phyloP scores from a whole-genome alignment of 2,113 vertebrate species.

The Notothenia rossii region DNA sequence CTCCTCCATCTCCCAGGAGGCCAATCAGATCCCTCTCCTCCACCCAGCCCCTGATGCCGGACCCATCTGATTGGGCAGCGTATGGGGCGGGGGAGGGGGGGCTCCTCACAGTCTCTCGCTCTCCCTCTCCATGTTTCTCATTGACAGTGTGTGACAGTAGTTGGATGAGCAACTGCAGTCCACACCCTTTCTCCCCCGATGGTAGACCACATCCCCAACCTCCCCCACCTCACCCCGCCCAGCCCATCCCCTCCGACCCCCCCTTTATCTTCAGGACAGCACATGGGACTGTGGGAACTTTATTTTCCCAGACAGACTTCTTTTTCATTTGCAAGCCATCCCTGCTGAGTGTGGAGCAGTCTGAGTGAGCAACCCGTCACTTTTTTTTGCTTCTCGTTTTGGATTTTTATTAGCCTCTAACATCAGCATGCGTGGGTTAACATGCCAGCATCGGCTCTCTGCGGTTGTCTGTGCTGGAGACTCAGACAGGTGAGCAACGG shows the following conservation, averaged over 20 bases:
- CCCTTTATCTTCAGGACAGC: constrained; percentile 29
- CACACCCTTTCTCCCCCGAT: constrained; percentile 44
- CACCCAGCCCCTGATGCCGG: constrained; percentile 68
- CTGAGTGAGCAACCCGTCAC: constrained; percentile 11
- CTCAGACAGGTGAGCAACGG: constrained; percentile 74
- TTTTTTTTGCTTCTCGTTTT: constrained; percentile 25
- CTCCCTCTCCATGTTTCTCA: constrained; percentile 48
- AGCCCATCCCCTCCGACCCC: neutral
- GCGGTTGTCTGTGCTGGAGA: constrained; percentile 56
- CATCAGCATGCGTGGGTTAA: constrained; percentile 55
- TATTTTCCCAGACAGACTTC: constrained; percentile 25
- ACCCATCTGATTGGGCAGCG: constrained; percentile 68
- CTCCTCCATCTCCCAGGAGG: constrained; percentile 27
- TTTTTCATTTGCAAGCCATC: constrained; percentile 1
- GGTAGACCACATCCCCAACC: constrained; percentile 33
- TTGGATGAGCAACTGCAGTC: constrained; percentile 54
- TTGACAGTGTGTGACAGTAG: constrained; percentile 62
- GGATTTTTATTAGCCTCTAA: constrained; percentile 37
- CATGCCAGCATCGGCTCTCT: constrained; percentile 54
- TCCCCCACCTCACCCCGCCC: constrained; percentile 13
- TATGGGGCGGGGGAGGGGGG: constrained; percentile 28
- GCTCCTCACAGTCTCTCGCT: constrained; percentile 43
- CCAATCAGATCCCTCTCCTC: constrained; percentile 66
- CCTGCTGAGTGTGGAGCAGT: constrained; percentile 23
- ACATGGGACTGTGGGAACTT: constrained; percentile 60